Conservation (phyloP, 2,113 vertebrate genomes). For the Salvelinus fontinalis region DNA sequence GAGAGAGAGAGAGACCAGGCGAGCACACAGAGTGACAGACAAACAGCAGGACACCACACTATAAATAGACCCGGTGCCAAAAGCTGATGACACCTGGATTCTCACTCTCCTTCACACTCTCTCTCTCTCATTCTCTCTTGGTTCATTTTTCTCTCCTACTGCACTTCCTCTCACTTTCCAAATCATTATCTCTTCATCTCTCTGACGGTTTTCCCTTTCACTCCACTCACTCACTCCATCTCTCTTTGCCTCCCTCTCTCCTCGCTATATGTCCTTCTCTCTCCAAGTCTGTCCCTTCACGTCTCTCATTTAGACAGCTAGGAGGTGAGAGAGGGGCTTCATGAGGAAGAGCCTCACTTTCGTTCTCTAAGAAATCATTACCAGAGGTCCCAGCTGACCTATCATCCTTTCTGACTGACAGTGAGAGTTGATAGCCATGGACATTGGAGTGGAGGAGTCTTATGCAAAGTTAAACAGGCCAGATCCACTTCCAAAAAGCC, state of each 20-base stretch:
- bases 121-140: background rate
- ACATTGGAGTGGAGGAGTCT: background rate
- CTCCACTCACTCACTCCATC: background rate
- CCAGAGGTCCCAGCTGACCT: slow-evolving; percentile 16
- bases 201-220: background rate
- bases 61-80: slow-evolving; percentile 58
- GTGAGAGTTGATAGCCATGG: background rate
- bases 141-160: background rate
- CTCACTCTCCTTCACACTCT: slow-evolving; percentile 8
- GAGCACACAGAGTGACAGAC: slow-evolving; percentile 47
- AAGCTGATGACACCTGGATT: slow-evolving; percentile 54
- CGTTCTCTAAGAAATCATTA: slow-evolving; percentile 26
- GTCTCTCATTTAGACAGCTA: background rate
- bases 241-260: background rate
- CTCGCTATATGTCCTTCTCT: background rate
- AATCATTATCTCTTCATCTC: background rate
- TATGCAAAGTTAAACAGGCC: background rate
- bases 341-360: slow-evolving; percentile 18
- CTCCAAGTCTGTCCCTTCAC: background rate
- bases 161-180: slow-evolving; percentile 8
- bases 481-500: background rate
- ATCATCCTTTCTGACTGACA: slow-evolving; percentile 1
- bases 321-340: background rate
- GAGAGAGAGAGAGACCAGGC: slow-evolving; percentile 17
- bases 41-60: slow-evolving; percentile 38